phyloP scores from a whole-genome alignment of 1,140 invertebrate species.

The Drosophila mojavensis region DNA sequence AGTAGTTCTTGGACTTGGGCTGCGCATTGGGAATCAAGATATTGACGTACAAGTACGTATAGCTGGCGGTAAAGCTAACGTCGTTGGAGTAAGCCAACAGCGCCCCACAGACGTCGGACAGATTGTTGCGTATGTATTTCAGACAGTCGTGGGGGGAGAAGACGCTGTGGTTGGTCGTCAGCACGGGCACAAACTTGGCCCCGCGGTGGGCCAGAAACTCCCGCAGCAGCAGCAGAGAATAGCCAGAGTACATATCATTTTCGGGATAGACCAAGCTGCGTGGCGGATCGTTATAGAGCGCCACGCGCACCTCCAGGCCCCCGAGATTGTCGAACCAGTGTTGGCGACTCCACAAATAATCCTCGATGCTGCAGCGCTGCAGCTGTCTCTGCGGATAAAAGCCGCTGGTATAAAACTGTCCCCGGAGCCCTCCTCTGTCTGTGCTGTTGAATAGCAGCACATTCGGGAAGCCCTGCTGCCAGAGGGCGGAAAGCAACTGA shows the following conservation, averaged over 20 bases:
- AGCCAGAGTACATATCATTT: slow-evolving; percentile 27
- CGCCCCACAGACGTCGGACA: slow-evolving; percentile 38
- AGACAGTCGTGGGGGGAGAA: slow-evolving; percentile 40
- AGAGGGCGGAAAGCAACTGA: slow-evolving; percentile 4
- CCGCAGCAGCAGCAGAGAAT: slow-evolving; percentile 27
- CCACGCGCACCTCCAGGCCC: slow-evolving; percentile 34
- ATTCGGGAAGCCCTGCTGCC: slow-evolving; percentile 38
- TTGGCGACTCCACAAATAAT: slow-evolving; percentile 33
- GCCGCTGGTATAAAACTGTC: slow-evolving; percentile 14
- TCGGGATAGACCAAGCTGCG: slow-evolving; percentile 33
- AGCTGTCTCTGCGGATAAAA: slow-evolving; percentile 15
- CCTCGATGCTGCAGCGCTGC: not conserved
- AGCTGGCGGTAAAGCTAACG: slow-evolving; percentile 37
- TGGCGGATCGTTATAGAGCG: slow-evolving; percentile 42
- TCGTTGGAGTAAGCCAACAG: slow-evolving; percentile 20
- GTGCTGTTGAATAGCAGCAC: slow-evolving; percentile 34
- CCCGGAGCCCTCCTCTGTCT: not conserved
- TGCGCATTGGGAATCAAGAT: slow-evolving; percentile 22
- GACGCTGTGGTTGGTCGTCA: slow-evolving; percentile 12
- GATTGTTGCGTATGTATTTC: not conserved
- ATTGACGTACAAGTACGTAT: slow-evolving; percentile 42
- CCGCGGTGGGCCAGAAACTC: slow-evolving; percentile 25
- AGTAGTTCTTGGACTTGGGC: slow-evolving; percentile 37
- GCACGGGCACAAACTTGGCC: slow-evolving; percentile 26
- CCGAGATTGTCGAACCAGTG: slow-evolving; percentile 43